A percentile compares a stretch with the other conserved stretches of the same genome.
Conservation (phyloP, 2,113 vertebrate species). For the Rhinoderma darwinii region DNA sequence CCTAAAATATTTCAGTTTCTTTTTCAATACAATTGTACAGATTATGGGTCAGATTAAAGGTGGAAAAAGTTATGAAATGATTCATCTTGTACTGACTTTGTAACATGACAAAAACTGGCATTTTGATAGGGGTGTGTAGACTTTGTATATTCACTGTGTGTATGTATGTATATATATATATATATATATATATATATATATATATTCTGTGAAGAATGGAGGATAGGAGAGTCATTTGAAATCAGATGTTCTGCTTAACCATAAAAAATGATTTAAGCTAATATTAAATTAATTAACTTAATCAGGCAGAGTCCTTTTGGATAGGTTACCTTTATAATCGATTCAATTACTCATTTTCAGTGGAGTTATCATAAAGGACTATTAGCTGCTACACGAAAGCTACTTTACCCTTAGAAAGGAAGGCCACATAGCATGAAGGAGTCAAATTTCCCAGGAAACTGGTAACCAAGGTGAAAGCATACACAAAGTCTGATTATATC, state of each 20-base stretch:
- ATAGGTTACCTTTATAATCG: not conserved
- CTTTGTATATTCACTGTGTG: too few species aligned
- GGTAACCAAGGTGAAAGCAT: conserved; percentile 22
- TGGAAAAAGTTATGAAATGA: too few species aligned
- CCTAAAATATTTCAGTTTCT: too few species aligned
- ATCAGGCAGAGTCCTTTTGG: not conserved
- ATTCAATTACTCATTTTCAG: not conserved
- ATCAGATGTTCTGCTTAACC: not conserved
- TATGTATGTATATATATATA: too few species aligned
- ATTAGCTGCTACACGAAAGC: not conserved
- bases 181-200: too few species aligned
- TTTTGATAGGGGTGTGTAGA: too few species aligned
- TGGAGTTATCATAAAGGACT: not conserved
- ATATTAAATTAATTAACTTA: not conserved
- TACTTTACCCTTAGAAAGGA: not conserved
- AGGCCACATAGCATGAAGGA: not conserved
- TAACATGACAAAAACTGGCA: too few species aligned
- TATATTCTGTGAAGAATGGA: too few species aligned
- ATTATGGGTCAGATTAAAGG: too few species aligned
- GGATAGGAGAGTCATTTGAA: not conserved
- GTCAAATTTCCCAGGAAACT: not conserved
- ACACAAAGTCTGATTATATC: not conserved
- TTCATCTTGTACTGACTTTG: too few species aligned
- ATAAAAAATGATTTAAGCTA: not conserved
- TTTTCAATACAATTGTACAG: too few species aligned